Evolutionary conservation across 2,888 invertebrate species (phyloP), one percentile per base, ranked within the genome.

Genomic region (Alsophila aescularia): DNA sequence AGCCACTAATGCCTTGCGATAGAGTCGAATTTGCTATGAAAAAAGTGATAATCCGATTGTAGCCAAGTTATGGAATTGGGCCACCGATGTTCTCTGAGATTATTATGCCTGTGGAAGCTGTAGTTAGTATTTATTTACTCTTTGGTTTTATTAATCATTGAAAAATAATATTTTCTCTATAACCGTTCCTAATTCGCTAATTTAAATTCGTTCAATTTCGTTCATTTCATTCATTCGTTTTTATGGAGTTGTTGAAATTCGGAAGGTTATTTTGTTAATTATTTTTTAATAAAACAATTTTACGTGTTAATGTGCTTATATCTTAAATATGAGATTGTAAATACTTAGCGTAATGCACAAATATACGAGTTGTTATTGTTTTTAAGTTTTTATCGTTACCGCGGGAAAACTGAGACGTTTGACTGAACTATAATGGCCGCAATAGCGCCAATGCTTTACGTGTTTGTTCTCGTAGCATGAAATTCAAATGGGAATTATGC

Each of bases 371-470:
- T 39, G 13, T 15, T 32, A n/a, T 32, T 14, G 16, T 40, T 47
- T 39, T 41, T 39, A 45, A 50, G 51, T 68, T 61, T 67, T 51
- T 58, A 58, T 50, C 69, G 73, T 85, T 83, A 87, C 87, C 90
- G 90, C 90, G 90, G 90, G 90, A 90, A 90, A 90, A 86, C 81
- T 81, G 53, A 82, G 76, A 87, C 87, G 86, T 88, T 87, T 85
- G 86, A 87, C 83, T 85, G 60, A 60, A 78, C 81, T 80, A 63
- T 90, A 90, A 91, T 91, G 91, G 91, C 91, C 91, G 91, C 91
- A 89, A 81, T 82, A 90, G 88, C 90, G 88, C 88, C 88, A 90
- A 90, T 90, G 86, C 89, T 81, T 80, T 82, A 82, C 79, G 81
- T 88, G 86, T 89, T 87, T 86, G 85, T 75, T 81, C 79, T 65